A percentile compares a stretch with the other conserved stretches of the same genome.
Evolutionary conservation across 2,113 vertebrate genomes (phyloP).

Genomic region (Panthera tigris): DNA sequence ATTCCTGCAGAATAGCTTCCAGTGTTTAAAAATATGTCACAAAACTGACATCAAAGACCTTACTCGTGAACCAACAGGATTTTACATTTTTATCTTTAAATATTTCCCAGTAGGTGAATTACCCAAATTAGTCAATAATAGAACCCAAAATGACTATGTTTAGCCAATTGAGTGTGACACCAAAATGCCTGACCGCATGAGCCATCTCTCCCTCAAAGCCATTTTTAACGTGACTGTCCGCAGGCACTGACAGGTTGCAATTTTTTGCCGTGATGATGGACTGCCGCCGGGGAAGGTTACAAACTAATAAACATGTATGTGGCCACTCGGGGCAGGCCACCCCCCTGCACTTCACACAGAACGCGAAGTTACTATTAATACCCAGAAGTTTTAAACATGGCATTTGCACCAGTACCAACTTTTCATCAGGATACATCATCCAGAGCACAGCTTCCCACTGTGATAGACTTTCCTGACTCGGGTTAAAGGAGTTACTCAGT

Average conservation of each 20-base stretch:
- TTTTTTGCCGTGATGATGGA: not conserved
- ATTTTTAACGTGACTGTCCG: not conserved
- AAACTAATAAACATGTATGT: not conserved
- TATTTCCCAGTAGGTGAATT: constrained; percentile 73
- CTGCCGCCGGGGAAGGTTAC: not conserved
- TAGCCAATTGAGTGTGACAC: constrained; percentile 72
- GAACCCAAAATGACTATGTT: constrained; percentile 66
- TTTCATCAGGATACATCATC: constrained; percentile 10
- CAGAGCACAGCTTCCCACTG: not conserved
- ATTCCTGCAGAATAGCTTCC: constrained; percentile 25
- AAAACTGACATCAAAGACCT: constrained; percentile 57
- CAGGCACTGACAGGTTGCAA: constrained; percentile 23
- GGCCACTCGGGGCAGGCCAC: rapidly evolving
- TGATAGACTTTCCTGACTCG: not conserved
- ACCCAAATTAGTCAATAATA: constrained; percentile 75
- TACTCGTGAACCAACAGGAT: constrained; percentile 15
- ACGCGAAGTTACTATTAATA: not conserved
- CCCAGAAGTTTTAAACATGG: constrained; percentile 1
- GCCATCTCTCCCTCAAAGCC: constrained; percentile 52
- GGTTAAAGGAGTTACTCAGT: constrained; percentile 42
- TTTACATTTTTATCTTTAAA: constrained; percentile 72
- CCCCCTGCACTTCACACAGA: not conserved
- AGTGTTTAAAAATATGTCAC: constrained; percentile 73
- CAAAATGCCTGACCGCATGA: constrained; percentile 40
- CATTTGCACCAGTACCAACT: constrained; percentile 7